Evolutionary conservation across 2,797 vertebrate species (phyloP).

Genomic region (Myotis pilosus): DNA sequence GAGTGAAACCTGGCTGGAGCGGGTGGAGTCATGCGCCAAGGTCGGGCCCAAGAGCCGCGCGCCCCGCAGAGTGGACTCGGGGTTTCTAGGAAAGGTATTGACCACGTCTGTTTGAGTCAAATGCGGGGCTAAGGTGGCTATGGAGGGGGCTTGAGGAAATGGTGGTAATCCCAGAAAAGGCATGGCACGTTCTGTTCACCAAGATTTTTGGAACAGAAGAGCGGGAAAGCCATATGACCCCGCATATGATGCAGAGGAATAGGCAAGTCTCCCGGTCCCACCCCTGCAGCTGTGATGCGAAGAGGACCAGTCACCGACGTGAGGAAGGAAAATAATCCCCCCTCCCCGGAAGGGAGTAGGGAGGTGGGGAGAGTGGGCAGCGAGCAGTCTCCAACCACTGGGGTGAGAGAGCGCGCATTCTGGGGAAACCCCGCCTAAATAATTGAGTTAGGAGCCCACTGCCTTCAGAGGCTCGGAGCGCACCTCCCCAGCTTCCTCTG

Average conservation of each 20-base stretch:
- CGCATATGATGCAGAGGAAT: not conserved
- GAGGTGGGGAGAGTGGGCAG: constrained; percentile 1
- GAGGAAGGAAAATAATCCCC: not conserved
- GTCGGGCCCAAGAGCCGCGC: not conserved
- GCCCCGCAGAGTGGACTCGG: accelerated
- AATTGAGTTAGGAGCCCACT: not conserved
- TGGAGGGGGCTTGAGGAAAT: not conserved
- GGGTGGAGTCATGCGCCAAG: accelerated
- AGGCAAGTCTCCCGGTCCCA: not conserved
- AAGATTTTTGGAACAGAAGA: not conserved
- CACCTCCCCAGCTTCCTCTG: accelerated
- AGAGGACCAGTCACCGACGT: not conserved
- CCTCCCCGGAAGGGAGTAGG: too few relatives aligned
- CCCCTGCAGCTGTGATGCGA: not conserved
- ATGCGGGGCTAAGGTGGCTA: not conserved
- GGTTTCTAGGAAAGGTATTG: accelerated
- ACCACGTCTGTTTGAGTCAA: not conserved
- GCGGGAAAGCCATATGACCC: not conserved
- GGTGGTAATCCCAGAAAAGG: not conserved
- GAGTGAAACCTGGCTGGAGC: accelerated
- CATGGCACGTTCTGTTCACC: not conserved
- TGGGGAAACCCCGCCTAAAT: not conserved
- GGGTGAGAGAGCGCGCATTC: not conserved
- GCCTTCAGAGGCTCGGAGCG: not conserved
- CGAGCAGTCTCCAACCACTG: constrained; percentile 36